These are phyloP conservation scores for Setipinna tenuifilis DNA, from an alignment of 2,797 vertebrate species.

Conservation along the genomic window DNA sequence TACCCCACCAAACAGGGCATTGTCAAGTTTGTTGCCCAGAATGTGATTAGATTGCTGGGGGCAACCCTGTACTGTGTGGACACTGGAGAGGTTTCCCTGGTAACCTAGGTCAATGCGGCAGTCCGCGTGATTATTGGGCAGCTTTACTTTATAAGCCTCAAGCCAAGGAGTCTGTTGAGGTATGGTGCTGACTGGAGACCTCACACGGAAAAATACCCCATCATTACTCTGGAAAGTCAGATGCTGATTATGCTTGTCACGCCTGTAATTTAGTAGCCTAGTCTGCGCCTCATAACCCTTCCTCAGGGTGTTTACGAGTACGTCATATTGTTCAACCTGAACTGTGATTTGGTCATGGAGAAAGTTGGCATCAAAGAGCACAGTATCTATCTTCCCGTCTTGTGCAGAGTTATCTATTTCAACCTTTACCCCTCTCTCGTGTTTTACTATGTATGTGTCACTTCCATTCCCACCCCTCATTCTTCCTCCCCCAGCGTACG, in stretches of 20 bases:
- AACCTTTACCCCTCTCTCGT: neutral
- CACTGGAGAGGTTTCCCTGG: slow-evolving; percentile 53
- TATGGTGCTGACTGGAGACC: neutral
- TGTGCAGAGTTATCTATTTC: slow-evolving; percentile 58
- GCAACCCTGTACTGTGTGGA: slow-evolving; percentile 58
- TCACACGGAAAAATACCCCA: slow-evolving; percentile 52
- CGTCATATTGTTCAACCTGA: slow-evolving; percentile 21
- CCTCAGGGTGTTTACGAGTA: slow-evolving; percentile 33
- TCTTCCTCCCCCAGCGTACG: slow-evolving; percentile 49
- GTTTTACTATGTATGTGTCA: slow-evolving; percentile 61
- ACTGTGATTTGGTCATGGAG: slow-evolving; percentile 36
- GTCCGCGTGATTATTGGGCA: slow-evolving; percentile 48
- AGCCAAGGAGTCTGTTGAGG: neutral
- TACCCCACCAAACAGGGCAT: slow-evolving; percentile 56
- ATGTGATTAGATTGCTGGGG: slow-evolving; percentile 53
- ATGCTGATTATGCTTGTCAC: slow-evolving; percentile 42
- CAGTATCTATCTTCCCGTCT: slow-evolving; percentile 50
- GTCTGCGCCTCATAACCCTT: slow-evolving; percentile 31
- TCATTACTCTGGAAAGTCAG: slow-evolving; percentile 52
- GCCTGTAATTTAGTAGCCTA: slow-evolving; percentile 35
- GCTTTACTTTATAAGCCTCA: slow-evolving; percentile 60
- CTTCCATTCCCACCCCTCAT: slow-evolving; percentile 58
- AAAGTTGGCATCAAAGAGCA: slow-evolving; percentile 59
- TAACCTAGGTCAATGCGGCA: slow-evolving; percentile 56
- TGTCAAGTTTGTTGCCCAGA: slow-evolving; percentile 53